Conservation (phyloP, 2,113 vertebrate species). For the Trichechus manatus region DNA sequence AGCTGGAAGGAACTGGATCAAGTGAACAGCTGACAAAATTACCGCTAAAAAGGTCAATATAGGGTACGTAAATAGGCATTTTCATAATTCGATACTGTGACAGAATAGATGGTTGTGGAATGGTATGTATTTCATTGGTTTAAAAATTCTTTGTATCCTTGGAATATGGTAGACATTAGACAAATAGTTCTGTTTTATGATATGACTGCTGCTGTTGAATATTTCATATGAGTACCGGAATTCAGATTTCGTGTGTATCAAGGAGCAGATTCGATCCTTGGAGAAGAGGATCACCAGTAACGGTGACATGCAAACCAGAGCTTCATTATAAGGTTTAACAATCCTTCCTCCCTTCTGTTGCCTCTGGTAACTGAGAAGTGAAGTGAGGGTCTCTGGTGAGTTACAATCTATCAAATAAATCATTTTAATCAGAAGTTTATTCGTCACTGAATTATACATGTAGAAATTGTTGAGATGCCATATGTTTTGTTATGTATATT, state of each 20-base stretch:
- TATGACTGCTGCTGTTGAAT: not conserved
- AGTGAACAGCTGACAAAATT: not conserved
- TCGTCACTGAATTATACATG: too few species aligned
- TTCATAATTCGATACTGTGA: slow-evolving; percentile 15
- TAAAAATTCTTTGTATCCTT: not conserved
- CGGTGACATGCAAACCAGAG: not conserved
- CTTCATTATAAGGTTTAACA: slow-evolving; percentile 13
- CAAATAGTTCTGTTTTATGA: not conserved
- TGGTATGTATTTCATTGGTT: slow-evolving; percentile 46
- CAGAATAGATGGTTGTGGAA: not conserved
- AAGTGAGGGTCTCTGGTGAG: not conserved
- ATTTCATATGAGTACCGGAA: slow-evolving; percentile 6
- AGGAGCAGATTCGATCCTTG: not conserved
- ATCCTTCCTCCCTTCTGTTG: not conserved
- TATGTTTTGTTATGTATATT: too few species aligned
- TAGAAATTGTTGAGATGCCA: too few species aligned
- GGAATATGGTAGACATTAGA: not conserved
- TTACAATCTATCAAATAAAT: slow-evolving; percentile 12
- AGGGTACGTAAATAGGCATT: not conserved
- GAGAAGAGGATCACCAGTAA: not conserved
- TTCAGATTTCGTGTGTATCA: slow-evolving; percentile 25
- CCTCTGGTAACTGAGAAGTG: not conserved
- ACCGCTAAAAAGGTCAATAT: not conserved
- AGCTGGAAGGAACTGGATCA: not conserved
- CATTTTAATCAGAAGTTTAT: not conserved